A percentile compares a stretch with the other conserved stretches of the same genome.
phyloP scores from a whole-genome alignment of 2,797 vertebrate species.

The Gobio occitaniae region DNA sequence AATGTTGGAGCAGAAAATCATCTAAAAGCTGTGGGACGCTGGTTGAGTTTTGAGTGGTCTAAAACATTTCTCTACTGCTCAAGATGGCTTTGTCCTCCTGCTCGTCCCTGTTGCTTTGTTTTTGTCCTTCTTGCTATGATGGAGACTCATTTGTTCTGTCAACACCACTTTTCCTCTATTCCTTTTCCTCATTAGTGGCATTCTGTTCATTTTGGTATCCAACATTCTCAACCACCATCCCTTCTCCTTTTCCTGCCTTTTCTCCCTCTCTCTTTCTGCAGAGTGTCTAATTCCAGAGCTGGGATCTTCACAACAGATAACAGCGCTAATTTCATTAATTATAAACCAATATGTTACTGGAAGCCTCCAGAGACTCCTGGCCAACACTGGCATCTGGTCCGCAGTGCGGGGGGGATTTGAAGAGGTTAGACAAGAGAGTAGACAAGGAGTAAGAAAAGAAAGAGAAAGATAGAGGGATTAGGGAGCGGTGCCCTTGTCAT shows the following conservation, averaged over 20 bases:
- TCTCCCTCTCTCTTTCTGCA: conserved; percentile 66
- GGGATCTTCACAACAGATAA: conserved; percentile 94
- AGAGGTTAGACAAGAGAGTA: conserved; percentile 51
- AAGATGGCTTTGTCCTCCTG: conserved; percentile 37
- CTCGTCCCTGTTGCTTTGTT: conserved; percentile 12
- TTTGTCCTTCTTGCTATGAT: conserved; percentile 45
- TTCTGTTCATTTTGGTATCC: conserved; percentile 66
- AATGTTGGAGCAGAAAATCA: neutral
- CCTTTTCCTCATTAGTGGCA: conserved; percentile 68
- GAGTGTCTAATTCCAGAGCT: conserved; percentile 87
- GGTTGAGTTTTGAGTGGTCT: neutral
- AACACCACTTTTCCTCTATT: conserved; percentile 54
- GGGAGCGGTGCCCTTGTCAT: conserved; percentile 50
- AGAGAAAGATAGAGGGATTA: conserved; percentile 34
- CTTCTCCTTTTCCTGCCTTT: conserved; percentile 32
- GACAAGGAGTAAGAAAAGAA: conserved; percentile 45
- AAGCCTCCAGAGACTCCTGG: conserved; percentile 86
- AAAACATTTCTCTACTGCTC: conserved; percentile 8
- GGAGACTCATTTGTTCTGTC: conserved; percentile 55
- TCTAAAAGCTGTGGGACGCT: neutral
- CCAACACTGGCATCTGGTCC: conserved; percentile 93
- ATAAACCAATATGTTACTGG: conserved; percentile 96
- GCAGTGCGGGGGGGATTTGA: conserved; percentile 52
- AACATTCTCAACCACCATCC: conserved; percentile 62
- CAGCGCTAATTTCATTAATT: conserved; percentile 99